Evolutionary conservation across 1,140 invertebrate genomes (phyloP), one percentile per base, ranked within the genome.

Genomic region (Drosophila lowei): DNA sequence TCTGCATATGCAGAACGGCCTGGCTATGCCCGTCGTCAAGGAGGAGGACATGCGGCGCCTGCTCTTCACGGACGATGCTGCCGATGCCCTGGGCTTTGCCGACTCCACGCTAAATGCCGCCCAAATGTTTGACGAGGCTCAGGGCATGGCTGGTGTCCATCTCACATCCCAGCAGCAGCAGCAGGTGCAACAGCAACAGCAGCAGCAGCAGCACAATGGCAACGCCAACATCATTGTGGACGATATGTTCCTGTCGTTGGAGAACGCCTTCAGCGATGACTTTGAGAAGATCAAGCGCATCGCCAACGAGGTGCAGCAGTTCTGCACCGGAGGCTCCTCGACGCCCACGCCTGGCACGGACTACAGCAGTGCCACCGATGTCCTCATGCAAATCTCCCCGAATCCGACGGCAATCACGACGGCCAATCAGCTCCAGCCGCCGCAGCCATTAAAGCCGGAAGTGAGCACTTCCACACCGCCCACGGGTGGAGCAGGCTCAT

Each of bases 281-380:
- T 95, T 95, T 68, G 95, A 95, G 79, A 95, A 95, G 79, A 92
- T 95, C 52, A 95, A 95, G 81, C 93, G 94, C 68, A 95, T 96
- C 81, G 94, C 95, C 3, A 95, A 95, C 64, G 95, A 96, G 80
- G 94, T 95, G 30, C 93, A 94, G 74, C 93, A 94, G 54, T 96
- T 94, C 72, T 96, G 95, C 79, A 83, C 55, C 23, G 94, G 93
- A 16, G 92, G 92, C 55, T 91, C 71, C 11, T 25, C 79, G 5
- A 75, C 79, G 0, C 73, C 84, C 1, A 90, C 77, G 6, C 66
- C 86, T 3, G 60, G 42, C 0, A 72, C 60, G 2, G 89, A 90
- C 6, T 90, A 90, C 28, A 9, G 38, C 38, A 38, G 38, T 52
- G 38, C 44, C 38, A 66, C 18, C 15, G 89, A 90, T 38, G 80